A percentile compares a stretch with the other conserved stretches of the same genome.
These are phyloP conservation scores for Dorcus hopei DNA, from an alignment of 2,888 invertebrate species.

Conservation along the genomic window DNA sequence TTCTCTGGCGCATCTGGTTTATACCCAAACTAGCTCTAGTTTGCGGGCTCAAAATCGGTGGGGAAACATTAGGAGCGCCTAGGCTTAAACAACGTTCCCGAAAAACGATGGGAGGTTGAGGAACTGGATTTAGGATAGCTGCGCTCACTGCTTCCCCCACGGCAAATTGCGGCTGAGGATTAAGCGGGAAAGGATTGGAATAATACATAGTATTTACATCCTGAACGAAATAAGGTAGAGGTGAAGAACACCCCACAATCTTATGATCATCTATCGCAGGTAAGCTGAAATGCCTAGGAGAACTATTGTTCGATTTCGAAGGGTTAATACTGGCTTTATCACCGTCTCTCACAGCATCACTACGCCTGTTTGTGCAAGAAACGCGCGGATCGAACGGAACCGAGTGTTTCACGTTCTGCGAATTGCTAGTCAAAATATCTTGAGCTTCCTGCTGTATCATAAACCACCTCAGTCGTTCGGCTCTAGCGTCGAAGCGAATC, in stretches of 20 bases:
- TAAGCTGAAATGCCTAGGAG: slow-evolving; percentile 66
- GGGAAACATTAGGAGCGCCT: slow-evolving; percentile 51
- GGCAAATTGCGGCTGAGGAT: slow-evolving; percentile 54
- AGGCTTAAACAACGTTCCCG: slow-evolving; percentile 66
- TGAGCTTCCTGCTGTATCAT: slow-evolving; percentile 86
- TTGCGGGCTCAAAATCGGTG: slow-evolving; percentile 59
- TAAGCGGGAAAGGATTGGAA: slow-evolving; percentile 31
- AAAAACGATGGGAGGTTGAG: slow-evolving; percentile 31
- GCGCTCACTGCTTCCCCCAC: slow-evolving; percentile 61
- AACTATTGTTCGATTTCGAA: slow-evolving; percentile 55
- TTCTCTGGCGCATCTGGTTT: slow-evolving; percentile 46
- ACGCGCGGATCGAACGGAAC: slow-evolving; percentile 67
- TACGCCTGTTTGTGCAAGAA: slow-evolving; percentile 8
- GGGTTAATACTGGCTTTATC: slow-evolving; percentile 30
- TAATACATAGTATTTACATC: slow-evolving; percentile 38
- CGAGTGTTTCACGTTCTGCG: slow-evolving; percentile 72
- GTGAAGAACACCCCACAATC: slow-evolving; percentile 42
- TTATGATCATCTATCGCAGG: slow-evolving; percentile 62
- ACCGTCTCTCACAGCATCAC: slow-evolving; percentile 5
- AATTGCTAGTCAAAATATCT: slow-evolving; percentile 67
- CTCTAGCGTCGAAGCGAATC: slow-evolving; percentile 65
- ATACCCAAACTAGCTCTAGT: slow-evolving; percentile 64
- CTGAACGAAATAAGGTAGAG: slow-evolving; percentile 46
- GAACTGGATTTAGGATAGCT: slow-evolving; percentile 31
- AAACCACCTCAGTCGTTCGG: slow-evolving; percentile 79